A percentile compares a stretch with the other conserved stretches of the same genome.
phyloP scores from a whole-genome alignment of 1,140 invertebrate species.

The Eueides isabella region DNA sequence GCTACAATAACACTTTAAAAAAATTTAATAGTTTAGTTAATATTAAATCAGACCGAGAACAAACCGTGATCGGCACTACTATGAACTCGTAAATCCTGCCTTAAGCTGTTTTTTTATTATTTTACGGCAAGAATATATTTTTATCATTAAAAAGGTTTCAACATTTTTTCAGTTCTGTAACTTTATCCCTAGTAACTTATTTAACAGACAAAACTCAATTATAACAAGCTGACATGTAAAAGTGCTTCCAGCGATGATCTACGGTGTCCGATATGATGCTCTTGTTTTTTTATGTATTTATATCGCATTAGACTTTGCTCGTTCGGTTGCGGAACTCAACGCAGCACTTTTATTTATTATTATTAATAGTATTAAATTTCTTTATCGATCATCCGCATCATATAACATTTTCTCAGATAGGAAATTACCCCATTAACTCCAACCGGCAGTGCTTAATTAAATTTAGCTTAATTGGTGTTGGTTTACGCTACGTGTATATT shows the following conservation, averaged over 20 bases:
- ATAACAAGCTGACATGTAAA: not conserved
- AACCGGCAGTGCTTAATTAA: conserved; percentile 5
- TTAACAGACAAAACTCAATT: conserved; percentile 1
- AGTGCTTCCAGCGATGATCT: conserved; percentile 2
- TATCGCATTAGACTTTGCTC: too few species aligned
- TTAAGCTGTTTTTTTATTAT: too few species aligned
- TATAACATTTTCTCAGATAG: not conserved
- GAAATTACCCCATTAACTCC: conserved; percentile 3
- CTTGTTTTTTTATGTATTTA: not conserved
- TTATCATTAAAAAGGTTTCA: not conserved
- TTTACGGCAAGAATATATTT: too few species aligned
- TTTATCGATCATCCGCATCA: not conserved
- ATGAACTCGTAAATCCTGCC: too few species aligned
- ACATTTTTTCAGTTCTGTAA: not conserved
- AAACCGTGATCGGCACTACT: too few species aligned
- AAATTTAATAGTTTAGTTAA: too few species aligned
- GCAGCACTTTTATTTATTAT: too few species aligned
- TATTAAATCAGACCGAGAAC: too few species aligned
- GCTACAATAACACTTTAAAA: too few species aligned
- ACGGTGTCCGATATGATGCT: not conserved
- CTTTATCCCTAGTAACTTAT: not conserved
- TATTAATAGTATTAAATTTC: not conserved
- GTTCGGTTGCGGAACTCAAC: too few species aligned
- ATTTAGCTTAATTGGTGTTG: not conserved
- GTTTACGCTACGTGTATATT: not conserved